Evolutionary conservation across 2,113 vertebrate species (phyloP), one percentile per base, ranked within the genome.

Genomic region (Sterna hirundo): DNA sequence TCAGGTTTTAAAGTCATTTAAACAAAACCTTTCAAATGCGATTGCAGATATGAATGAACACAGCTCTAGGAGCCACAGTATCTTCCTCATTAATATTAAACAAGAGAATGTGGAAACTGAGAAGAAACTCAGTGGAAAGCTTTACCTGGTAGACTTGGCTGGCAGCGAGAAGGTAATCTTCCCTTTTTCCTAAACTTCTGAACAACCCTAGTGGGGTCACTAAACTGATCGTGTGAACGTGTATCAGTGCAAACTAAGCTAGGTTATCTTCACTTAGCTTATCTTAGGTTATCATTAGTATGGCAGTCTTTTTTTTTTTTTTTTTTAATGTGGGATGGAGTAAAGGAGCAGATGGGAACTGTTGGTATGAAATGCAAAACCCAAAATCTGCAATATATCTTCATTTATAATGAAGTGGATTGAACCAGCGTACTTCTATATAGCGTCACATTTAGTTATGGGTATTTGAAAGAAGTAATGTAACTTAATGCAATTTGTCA

Each of bases 1-100:
- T 13, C n/a, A 4, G 34, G 26, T 71, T 58, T 54, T 38, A 9
- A 83, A 68, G 32, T 29, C 4, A 29, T 29, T 94, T 54, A 25
- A 38, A 9, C 23, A 8, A 16, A 23, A 3, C 12, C 60, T 78
- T 88, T 65, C 58, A 2, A 72, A 52, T 89, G 68, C 77, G 72
- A 8, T 96, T 97, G n/a, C 97, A 99, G 99, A 99, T 86, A 99
- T 99, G 99, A 99, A 99, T 10, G 99, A 99, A 87, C 99, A 99
- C 98, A 99, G 99, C 98, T 99, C 99, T 23, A 98, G 99, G 95
- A 99, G 99, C 94, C 99, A 99, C 98, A 99, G 99, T 92, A 99
- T 99, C 93, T 99, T 99, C 96, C 98, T 99, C 90, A 99, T 99
- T 91, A 99, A 99, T 88, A 99, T 99, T 97, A 99, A 99, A 71